phyloP scores from a whole-genome alignment of 2,888 invertebrate genomes.

The Drosophila imparisetae region DNA sequence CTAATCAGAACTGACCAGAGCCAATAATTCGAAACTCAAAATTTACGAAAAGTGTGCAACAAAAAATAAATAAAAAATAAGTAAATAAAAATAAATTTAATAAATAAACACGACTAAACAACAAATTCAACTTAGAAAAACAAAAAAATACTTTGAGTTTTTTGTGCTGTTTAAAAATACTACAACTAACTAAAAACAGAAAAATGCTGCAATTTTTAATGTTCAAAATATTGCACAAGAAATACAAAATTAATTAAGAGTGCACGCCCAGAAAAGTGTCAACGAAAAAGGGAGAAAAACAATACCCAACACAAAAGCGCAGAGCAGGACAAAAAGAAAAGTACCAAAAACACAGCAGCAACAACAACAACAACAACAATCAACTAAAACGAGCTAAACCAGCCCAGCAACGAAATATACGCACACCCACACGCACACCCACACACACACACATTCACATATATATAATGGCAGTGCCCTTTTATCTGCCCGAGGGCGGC shows the following conservation, averaged over 20 bases:
- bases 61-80: constrained; percentile 2
- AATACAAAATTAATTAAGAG: constrained; percentile 74
- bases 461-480: constrained; percentile 84
- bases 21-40: neutral
- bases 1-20: constrained; percentile 24
- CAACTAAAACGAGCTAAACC: neutral
- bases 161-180: constrained; percentile 25
- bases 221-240: constrained; percentile 74
- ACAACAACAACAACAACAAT: neutral
- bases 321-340: constrained; percentile 41
- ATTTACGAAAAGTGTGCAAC: neutral
- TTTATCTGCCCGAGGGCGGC: constrained; percentile 84
- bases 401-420: constrained; percentile 15
- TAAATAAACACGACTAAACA: constrained; percentile 15
- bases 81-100: constrained; percentile 9
- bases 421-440: constrained; percentile 19
- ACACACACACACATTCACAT: constrained; percentile 26
- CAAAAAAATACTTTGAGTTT: constrained; percentile 50
- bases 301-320: constrained; percentile 14
- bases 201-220: constrained; percentile 73
- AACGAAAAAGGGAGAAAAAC: constrained; percentile 26
- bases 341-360: constrained; percentile 3
- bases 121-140: constrained; percentile 15
- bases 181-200: constrained; percentile 1
- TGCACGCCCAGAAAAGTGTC: constrained; percentile 52